Percentiles rank a stretch among this genome's conserved stretches.
phyloP scores from a whole-genome alignment of 2,113 vertebrate species.

The Circaetus cinerascens region DNA sequence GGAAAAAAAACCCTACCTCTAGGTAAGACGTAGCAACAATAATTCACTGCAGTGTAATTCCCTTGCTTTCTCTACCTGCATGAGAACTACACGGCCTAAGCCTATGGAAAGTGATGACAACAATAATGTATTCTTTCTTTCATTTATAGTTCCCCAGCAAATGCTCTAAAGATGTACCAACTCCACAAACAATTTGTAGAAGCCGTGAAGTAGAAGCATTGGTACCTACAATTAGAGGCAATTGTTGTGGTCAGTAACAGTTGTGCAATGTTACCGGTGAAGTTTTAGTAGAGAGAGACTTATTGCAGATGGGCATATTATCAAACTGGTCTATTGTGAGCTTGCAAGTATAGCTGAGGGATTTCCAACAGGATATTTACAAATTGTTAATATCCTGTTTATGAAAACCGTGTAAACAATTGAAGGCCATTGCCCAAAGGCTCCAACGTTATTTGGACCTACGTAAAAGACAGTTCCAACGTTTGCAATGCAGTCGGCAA shows the following conservation, averaged over 20 bases:
- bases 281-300: not conserved
- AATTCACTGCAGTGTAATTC: not conserved
- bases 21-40: not conserved
- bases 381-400: slow-evolving; percentile 47
- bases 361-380: slow-evolving; percentile 24
- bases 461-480: not conserved
- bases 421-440: not conserved
- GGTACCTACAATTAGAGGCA: not conserved
- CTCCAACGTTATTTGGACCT: not conserved
- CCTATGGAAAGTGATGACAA: not conserved
- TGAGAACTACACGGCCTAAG: not conserved
- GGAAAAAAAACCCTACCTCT: not conserved
- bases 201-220: not conserved
- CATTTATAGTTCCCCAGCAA: not conserved
- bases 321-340: not conserved
- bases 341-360: not conserved
- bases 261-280: not conserved
- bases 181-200: not conserved
- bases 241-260: not conserved
- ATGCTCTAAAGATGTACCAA: not conserved
- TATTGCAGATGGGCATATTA: not conserved
- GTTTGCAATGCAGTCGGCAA: not conserved
- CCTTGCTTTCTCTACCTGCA: not conserved
- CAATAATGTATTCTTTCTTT: not conserved
- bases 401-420: not conserved